Conservation (phyloP, 2,888 invertebrate genomes). For the Morpho helenor region DNA sequence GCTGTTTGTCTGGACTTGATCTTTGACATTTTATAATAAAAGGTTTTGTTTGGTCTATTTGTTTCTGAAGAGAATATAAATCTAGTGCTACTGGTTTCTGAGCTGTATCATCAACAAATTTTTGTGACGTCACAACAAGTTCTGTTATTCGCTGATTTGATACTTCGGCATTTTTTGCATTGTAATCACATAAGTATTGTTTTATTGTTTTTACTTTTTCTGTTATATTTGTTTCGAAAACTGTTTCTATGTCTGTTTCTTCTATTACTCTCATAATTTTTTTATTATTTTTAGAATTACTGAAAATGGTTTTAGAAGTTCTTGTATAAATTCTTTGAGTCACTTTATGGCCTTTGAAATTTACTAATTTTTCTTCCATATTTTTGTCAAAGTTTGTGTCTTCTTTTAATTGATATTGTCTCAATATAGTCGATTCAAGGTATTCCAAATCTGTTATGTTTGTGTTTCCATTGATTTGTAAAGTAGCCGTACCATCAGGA, state of each 20-base stretch:
- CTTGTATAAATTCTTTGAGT: constrained; percentile 13
- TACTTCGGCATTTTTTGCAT: constrained; percentile 15
- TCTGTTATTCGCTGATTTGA: constrained; percentile 23
- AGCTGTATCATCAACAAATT: constrained; percentile 10
- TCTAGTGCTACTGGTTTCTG: constrained; percentile 4
- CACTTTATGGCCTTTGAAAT: constrained; percentile 15
- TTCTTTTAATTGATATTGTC: constrained; percentile 25
- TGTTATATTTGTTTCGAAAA: constrained; percentile 2
- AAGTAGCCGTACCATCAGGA: constrained; percentile 27
- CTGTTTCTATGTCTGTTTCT: constrained; percentile 8
- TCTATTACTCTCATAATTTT: constrained; percentile 15
- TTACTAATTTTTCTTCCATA: constrained; percentile 15
- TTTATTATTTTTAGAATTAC: constrained; percentile 15
- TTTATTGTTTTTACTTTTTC: constrained; percentile 15
- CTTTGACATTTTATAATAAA: neutral
- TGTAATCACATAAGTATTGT: constrained; percentile 22
- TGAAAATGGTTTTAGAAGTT: constrained; percentile 21
- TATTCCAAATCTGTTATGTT: constrained; percentile 29
- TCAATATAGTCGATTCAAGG: constrained; percentile 19
- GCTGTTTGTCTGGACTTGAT: neutral
- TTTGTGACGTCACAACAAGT: constrained; percentile 20
- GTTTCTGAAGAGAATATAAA: constrained; percentile 11
- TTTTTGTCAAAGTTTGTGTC: constrained; percentile 17
- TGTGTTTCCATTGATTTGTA: constrained; percentile 25
- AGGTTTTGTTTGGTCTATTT: constrained; percentile 2